Evolutionary conservation across 1,140 invertebrate species (phyloP).

Genomic region (Pararge aegeria): DNA sequence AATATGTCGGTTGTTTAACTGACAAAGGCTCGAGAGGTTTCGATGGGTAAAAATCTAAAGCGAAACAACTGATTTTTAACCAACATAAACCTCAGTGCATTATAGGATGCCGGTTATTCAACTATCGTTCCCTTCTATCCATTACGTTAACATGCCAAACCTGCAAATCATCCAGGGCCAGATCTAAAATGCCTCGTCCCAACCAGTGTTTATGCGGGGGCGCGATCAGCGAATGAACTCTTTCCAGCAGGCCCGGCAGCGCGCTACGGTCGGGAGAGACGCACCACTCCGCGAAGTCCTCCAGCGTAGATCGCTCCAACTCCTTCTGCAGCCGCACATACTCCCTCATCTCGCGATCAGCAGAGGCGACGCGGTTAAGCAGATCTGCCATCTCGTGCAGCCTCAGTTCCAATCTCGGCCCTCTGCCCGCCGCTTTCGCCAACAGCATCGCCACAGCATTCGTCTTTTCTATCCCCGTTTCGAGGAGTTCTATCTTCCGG

Average conservation of each 20-base stretch:
- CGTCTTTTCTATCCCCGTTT: slow-evolving; percentile 44
- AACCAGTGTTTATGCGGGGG: slow-evolving; percentile 66
- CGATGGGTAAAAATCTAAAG: too few species aligned
- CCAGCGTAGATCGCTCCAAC: slow-evolving; percentile 83
- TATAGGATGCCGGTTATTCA: not conserved
- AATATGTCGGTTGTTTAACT: too few species aligned
- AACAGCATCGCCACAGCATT: slow-evolving; percentile 58
- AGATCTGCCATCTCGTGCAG: slow-evolving; percentile 81
- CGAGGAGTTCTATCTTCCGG: slow-evolving; percentile 62
- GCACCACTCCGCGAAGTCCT: slow-evolving; percentile 84
- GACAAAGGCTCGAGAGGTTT: too few species aligned
- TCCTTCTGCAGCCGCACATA: slow-evolving; percentile 77
- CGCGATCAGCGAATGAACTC: slow-evolving; percentile 82
- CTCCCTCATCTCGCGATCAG: slow-evolving; percentile 79
- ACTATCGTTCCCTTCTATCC: not conserved
- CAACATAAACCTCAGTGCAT: too few species aligned
- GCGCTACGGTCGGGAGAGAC: slow-evolving; percentile 83
- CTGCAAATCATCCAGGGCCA: slow-evolving; percentile 75
- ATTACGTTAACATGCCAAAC: slow-evolving; percentile 45
- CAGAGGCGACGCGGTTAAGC: slow-evolving; percentile 80
- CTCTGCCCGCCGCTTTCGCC: slow-evolving; percentile 60
- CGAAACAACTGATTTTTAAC: too few species aligned
- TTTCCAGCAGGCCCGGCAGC: slow-evolving; percentile 83
- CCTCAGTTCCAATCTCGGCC: slow-evolving; percentile 77
- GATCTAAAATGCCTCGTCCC: slow-evolving; percentile 68